phyloP scores from a whole-genome alignment of 2,797 vertebrate species.

The Sylvilagus floridanus region DNA sequence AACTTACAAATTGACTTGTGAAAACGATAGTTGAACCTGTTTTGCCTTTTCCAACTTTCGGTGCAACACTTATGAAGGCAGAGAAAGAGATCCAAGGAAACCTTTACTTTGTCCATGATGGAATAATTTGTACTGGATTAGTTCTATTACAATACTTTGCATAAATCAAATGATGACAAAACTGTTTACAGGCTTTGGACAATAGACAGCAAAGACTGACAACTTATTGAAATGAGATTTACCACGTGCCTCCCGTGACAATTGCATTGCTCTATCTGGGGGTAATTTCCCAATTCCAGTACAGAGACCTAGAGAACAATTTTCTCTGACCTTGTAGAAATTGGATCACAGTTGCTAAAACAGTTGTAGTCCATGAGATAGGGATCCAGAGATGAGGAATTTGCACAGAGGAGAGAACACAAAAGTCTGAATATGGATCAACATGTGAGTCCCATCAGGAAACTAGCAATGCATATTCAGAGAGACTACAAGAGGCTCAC shows the following conservation, averaged over 20 bases:
- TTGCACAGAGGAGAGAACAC: background rate
- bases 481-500: background rate
- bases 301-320: background rate
- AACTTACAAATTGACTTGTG: background rate
- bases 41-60: background rate
- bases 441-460: background rate
- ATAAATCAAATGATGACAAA: background rate
- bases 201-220: background rate
- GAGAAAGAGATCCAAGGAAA: background rate
- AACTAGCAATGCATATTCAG: background rate
- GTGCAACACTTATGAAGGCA: background rate
- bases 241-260: background rate
- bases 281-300: background rate
- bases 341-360: background rate
- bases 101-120: background rate
- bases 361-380: background rate
- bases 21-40: background rate
- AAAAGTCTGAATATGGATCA: background rate
- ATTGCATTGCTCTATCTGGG: background rate
- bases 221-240: background rate
- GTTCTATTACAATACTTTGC: background rate
- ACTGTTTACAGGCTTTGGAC: background rate
- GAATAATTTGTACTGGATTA: background rate
- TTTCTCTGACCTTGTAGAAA: background rate
- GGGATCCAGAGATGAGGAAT: background rate